Percentiles rank a stretch among this genome's conserved stretches.
Evolutionary conservation across 2,113 vertebrate species (phyloP).

Genomic region (Syngnathus floridae): DNA sequence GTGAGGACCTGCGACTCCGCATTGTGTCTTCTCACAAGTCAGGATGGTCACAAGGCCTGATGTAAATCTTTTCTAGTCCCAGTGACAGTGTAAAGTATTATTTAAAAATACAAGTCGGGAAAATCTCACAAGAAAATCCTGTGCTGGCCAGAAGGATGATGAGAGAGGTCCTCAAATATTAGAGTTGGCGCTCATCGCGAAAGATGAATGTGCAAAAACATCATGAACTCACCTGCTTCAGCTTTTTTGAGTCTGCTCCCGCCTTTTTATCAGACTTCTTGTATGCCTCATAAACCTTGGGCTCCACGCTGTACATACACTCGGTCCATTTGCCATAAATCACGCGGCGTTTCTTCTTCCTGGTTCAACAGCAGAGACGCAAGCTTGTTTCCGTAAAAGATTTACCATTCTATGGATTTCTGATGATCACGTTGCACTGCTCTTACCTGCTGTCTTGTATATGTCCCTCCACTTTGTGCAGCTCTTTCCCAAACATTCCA

Average conservation of each 20-base stretch:
- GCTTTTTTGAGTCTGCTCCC: conserved; percentile 68
- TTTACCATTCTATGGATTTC: background rate
- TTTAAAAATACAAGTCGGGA: too few relatives aligned
- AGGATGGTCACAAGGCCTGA: too few relatives aligned
- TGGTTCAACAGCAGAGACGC: conserved; percentile 43
- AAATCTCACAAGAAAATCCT: too few relatives aligned
- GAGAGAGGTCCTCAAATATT: too few relatives aligned
- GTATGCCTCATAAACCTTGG: conserved; percentile 79
- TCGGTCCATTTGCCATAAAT: conserved; percentile 98
- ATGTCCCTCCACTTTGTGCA: conserved; percentile 97
- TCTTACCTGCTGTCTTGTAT: conserved; percentile 93
- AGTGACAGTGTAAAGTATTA: too few relatives aligned
- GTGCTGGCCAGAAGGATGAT: too few relatives aligned
- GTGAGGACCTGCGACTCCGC: too few relatives aligned
- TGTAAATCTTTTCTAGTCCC: too few relatives aligned
- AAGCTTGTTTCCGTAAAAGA: background rate
- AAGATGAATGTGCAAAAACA: conserved; percentile 8
- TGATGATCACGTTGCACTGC: background rate
- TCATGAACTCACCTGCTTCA: conserved; percentile 67
- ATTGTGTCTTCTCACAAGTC: too few relatives aligned
- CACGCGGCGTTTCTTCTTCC: conserved; percentile 90
- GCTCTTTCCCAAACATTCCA: conserved; percentile 93
- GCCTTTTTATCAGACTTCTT: conserved; percentile 89
- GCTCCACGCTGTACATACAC: conserved; percentile 85
- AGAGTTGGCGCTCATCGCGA: too few relatives aligned